A percentile compares a stretch with the other conserved stretches of the same genome.
Evolutionary conservation across 2,888 invertebrate species (phyloP).

Genomic region (Pollenia labialis): DNA sequence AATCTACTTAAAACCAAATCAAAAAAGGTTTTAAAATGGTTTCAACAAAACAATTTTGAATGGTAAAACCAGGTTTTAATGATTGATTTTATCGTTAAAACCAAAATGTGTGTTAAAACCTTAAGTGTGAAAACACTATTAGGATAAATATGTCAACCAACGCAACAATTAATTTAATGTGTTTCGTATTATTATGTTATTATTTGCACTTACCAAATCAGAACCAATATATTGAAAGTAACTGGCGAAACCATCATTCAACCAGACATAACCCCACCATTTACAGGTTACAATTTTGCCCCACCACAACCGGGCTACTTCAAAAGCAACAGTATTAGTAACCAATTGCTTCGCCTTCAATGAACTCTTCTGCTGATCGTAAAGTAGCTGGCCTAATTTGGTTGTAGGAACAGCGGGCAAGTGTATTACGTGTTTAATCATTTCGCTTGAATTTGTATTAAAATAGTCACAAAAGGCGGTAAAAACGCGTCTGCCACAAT

Average conservation of each 20-base stretch:
- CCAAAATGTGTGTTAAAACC: no score
- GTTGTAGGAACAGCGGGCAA: slow-evolving; percentile 93
- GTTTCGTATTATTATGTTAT: no score
- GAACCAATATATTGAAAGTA: slow-evolving; percentile 85
- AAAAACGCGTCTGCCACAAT: slow-evolving; percentile 86
- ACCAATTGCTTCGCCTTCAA: slow-evolving; percentile 82
- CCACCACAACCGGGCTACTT: slow-evolving; percentile 91
- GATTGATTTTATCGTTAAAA: no score
- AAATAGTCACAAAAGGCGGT: slow-evolving; percentile 88
- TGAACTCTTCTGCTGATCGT: slow-evolving; percentile 79
- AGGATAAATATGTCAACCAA: no score
- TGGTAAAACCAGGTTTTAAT: no score
- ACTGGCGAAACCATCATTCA: slow-evolving; percentile 88
- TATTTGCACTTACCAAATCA: no score
- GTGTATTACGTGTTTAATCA: slow-evolving; percentile 91
- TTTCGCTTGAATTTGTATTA: slow-evolving; percentile 91
- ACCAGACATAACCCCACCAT: slow-evolving; percentile 90
- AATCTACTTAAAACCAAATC: no score
- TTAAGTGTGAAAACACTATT: no score
- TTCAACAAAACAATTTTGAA: no score
- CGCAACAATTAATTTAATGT: no score
- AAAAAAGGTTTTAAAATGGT: no score
- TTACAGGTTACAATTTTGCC: slow-evolving; percentile 89
- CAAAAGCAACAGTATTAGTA: slow-evolving; percentile 86
- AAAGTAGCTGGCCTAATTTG: slow-evolving; percentile 81